Evolutionary conservation across 2,888 invertebrate species (phyloP), one percentile per base, ranked within the genome.

Genomic region (Peribatodes rhomboidaria): DNA sequence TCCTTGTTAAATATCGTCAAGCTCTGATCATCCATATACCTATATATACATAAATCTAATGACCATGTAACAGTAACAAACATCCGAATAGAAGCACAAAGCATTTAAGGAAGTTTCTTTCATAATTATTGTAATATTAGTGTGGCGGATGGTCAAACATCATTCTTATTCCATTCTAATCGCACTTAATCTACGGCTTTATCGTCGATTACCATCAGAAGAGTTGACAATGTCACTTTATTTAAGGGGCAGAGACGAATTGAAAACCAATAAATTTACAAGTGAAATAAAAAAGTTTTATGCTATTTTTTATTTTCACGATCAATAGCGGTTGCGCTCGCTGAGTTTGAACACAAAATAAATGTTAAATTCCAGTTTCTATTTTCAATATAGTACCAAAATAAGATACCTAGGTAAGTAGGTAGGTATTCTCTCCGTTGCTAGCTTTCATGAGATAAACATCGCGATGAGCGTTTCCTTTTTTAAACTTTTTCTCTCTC

Each of bases 241-340:
- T 27, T 20, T 42, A 18, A 42, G 11, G 9, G 20, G 18, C 20
- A n/a, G 39, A n/a, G 20, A 11, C 20, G 20, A 18, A 42, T 49
- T 49, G 13, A 18, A 50, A 35, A 35, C 14, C 9, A 2, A 35
- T 35, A 11, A 46, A 46, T 16, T 0, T 41, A 13, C 46, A n/a
- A 10, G 6, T 22, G 22, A 13, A n/a, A 22, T 13, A 22, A 46
- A 46, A 42, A 44, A 46, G 22, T 46, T 46, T 46, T 13, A n/a
- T 0, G 22, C 46, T 8, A 46, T 2, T 18, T 11, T 3, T 14
- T 41, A 0, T 9, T 41, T 41, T 41, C 14, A 4, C 9, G 41
- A 41, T 41, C 41, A 41, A 41, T 41, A 41, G 14, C n/a, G 13
- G n/a, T 14, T 41, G 41, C 14, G 41, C 27, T 41, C 16, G 41